Evolutionary conservation across 1,140 invertebrate species (phyloP).

Genomic region (Anthonomus grandis): DNA sequence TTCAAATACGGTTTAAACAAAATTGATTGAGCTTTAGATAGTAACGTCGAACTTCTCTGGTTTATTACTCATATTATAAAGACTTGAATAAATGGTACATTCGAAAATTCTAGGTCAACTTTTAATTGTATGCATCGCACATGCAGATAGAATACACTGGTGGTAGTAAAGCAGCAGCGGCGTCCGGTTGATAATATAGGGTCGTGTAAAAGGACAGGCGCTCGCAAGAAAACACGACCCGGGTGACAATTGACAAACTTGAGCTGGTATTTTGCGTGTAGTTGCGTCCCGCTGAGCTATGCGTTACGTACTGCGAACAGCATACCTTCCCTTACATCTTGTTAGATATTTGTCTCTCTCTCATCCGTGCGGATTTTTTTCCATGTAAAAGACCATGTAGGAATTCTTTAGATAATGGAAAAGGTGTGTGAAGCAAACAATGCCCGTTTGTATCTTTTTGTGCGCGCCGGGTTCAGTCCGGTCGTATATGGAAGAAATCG

Average conservation of each 20-base stretch:
- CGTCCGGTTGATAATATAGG: constrained; percentile 38
- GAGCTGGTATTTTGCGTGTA: constrained; percentile 41
- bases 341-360: constrained; percentile 43
- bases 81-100: no score
- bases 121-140: no score
- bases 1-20: no score
- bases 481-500: constrained; percentile 25
- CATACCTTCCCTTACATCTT: constrained; percentile 43
- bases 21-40: no score
- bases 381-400: constrained; percentile 32
- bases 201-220: constrained; percentile 39
- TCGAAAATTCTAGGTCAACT: no score
- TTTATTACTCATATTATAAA: no score
- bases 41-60: no score
- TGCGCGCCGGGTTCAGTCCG: constrained; percentile 14
- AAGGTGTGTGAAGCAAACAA: constrained; percentile 40
- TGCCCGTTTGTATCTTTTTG: constrained; percentile 28
- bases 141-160: neutral
- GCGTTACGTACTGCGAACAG: constrained; percentile 40
- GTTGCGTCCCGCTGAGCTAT: constrained; percentile 42
- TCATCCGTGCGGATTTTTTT: constrained; percentile 33
- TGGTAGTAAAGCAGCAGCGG: constrained; percentile 16
- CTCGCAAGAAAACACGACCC: constrained; percentile 40
- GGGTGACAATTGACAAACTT: constrained; percentile 48
- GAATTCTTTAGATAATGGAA: constrained; percentile 42